Percentiles rank a stretch among this genome's conserved stretches.
Conservation (phyloP, 1,140 invertebrate genomes). For the Bombus superbus region DNA sequence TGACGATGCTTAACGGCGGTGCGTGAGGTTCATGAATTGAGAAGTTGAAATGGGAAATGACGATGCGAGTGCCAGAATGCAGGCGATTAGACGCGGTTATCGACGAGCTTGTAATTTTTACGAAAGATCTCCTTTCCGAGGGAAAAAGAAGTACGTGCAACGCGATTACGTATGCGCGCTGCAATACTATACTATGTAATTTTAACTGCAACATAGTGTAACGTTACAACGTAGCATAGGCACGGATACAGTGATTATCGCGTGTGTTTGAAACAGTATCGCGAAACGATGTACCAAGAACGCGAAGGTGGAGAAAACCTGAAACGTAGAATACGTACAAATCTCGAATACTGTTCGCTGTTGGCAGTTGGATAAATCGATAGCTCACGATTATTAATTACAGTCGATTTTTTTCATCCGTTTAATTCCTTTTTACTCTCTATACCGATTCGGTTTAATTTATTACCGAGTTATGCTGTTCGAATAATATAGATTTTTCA, state of each 20-base stretch:
- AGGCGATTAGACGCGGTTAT: too few species aligned
- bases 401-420: too few species aligned
- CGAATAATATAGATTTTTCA: background rate
- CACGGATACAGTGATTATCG: background rate
- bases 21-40: too few species aligned
- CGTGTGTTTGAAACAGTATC: background rate
- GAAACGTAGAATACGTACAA: background rate
- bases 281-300: background rate
- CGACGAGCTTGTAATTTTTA: too few species aligned
- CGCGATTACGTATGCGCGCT: slow-evolving; percentile 1
- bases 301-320: background rate
- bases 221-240: background rate
- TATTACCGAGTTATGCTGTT: background rate
- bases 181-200: background rate
- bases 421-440: background rate
- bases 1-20: background rate
- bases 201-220: background rate
- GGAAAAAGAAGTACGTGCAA: too few species aligned
- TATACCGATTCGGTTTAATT: background rate
- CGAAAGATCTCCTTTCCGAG: too few species aligned
- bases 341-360: background rate
- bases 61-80: too few species aligned
- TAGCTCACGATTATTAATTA: background rate
- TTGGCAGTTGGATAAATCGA: background rate
- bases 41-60: background rate